Conservation (phyloP, 2,888 invertebrate genomes). For the Trichopria drosophilae region DNA sequence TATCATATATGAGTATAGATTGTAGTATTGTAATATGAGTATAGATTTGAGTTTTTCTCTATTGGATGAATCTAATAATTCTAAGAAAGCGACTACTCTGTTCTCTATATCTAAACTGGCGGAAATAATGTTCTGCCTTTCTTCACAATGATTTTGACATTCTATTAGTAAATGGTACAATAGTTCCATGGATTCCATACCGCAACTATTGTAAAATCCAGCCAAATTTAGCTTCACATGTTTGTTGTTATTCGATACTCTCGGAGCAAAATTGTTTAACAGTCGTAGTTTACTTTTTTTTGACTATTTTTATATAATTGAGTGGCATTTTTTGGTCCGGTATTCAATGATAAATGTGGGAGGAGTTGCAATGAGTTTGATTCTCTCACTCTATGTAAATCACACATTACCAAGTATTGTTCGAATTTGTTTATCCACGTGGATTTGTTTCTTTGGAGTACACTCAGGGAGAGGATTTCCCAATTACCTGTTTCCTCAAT, state of each 20-base stretch:
- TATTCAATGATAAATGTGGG: too few species aligned
- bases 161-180: neutral
- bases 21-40: too few species aligned
- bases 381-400: neutral
- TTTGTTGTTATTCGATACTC: neutral
- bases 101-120: neutral
- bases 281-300: neutral
- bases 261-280: neutral
- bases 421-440: slow-evolving; percentile 1
- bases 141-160: too few species aligned
- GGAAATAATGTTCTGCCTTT: neutral
- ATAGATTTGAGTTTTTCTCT: neutral
- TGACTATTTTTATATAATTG: neutral
- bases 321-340: slow-evolving; percentile 2
- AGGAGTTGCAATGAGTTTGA: too few species aligned
- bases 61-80: too few species aligned
- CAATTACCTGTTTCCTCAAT: too few species aligned
- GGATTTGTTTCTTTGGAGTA: too few species aligned
- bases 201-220: neutral
- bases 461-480: neutral
- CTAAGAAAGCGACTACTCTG: neutral
- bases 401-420: neutral
- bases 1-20: too few species aligned
- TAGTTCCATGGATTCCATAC: slow-evolving; percentile 1
- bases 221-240: neutral